A percentile compares a stretch with the other conserved stretches of the same genome.
Evolutionary conservation across 2,888 invertebrate species (phyloP).

Genomic region (Drosophila antonietae): DNA sequence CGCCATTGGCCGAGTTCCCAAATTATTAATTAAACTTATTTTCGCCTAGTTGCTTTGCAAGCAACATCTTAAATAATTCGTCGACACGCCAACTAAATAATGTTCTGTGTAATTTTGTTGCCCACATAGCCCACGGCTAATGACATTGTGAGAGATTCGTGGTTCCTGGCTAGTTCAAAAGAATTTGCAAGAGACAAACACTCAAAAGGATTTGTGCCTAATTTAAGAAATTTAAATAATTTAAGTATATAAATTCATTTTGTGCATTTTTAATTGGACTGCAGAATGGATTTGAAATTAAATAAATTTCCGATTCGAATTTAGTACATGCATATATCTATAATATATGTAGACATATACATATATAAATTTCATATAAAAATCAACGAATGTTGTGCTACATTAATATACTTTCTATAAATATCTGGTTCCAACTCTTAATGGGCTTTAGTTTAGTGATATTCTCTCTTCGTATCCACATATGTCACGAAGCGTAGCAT

Average conservation of each 20-base stretch:
- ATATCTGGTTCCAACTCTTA: no score
- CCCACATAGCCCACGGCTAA: background rate
- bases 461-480: background rate
- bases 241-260: background rate
- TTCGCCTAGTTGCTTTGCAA: constrained; percentile 18
- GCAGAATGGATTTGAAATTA: background rate
- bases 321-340: background rate
- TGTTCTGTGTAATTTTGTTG: constrained; percentile 30
- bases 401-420: background rate
- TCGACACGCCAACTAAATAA: constrained; percentile 22
- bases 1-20: constrained; percentile 48
- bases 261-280: constrained; percentile 1
- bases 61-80: constrained; percentile 22
- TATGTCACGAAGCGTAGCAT: background rate
- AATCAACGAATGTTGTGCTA: background rate
- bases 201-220: constrained; percentile 14
- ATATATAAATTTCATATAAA: background rate
- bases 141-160: constrained; percentile 16
- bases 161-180: constrained; percentile 19
- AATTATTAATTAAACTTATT: constrained; percentile 52
- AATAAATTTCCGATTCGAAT: background rate
- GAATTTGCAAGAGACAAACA: constrained; percentile 8
- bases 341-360: background rate
- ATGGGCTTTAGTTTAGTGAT: background rate
- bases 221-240: constrained; percentile 8